Evolutionary conservation across 1,140 invertebrate species (phyloP).

Genomic region (Tetragonula clypearis): DNA sequence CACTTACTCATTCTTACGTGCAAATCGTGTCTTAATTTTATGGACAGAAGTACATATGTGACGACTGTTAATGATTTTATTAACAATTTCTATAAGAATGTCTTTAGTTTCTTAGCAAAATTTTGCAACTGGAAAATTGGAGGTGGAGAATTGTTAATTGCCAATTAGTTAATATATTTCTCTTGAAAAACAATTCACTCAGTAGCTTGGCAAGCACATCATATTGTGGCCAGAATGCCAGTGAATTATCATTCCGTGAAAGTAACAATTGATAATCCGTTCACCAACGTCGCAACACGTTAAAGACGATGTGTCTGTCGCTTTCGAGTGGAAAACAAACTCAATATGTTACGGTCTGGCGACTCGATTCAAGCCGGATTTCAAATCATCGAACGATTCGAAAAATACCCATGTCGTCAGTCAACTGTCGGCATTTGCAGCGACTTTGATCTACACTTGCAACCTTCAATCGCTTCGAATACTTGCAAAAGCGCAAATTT

Average conservation of each 20-base stretch:
- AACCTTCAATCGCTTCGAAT: not conserved
- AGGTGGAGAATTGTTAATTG: too few species aligned
- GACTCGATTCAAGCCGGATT: not conserved
- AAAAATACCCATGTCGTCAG: not conserved
- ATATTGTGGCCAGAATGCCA: not conserved
- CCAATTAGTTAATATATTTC: too few species aligned
- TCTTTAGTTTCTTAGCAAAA: too few species aligned
- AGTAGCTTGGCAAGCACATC: rapidly evolving
- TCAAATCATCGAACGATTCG: not conserved
- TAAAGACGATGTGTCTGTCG: not conserved
- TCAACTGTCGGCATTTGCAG: too few species aligned
- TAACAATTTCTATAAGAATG: too few species aligned
- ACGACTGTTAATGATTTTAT: too few species aligned
- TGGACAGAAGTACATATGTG: too few species aligned
- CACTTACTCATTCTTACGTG: too few species aligned
- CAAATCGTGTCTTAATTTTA: too few species aligned
- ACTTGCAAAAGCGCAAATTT: not conserved
- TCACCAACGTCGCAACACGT: not conserved
- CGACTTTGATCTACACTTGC: too few species aligned
- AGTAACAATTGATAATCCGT: not conserved
- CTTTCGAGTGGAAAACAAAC: not conserved
- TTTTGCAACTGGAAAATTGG: too few species aligned
- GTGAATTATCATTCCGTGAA: not conserved
- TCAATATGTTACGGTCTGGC: not conserved
- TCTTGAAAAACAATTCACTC: not conserved